Evolutionary conservation across 2,888 invertebrate genomes (phyloP), one percentile per base, ranked within the genome.

Genomic region (Agonopterix subpropinquella): DNA sequence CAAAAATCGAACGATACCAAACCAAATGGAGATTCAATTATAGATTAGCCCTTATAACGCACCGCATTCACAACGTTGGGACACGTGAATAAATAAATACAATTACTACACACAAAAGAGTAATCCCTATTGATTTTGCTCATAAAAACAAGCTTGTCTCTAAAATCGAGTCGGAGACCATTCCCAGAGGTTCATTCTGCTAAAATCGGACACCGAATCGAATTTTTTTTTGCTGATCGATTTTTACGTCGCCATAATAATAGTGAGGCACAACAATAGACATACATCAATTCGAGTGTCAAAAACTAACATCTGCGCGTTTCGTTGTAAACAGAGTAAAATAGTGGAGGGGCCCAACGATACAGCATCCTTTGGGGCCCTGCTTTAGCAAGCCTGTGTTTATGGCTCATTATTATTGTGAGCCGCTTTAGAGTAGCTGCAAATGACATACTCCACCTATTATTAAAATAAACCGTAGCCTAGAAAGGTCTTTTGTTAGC

Each of bases 261-360:
- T 76, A 70, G 75, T 57, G 57, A 59, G 63, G 66, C 62, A 61
- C 60, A 86, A 86, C 85, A 87, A 88, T 72, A 70, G 79, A 73
- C 72, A 77, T 82, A 85, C 87, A 88, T 88, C 86, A 87, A 88
- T 85, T 82, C 76, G 62, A 84, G 87, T 87, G 88, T 88, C 88
- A 88, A 87, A 88, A 87, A 87, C 86, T 86, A 86, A 85, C 88
- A 88, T 88, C 88, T 88, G 87, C 87, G 81, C 82, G 72, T 73
- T 72, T 72, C 79, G 78, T 76, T 80, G 79, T 82, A 84, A 84
- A 85, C 82, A 84, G 65, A 69, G 74, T 70, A 68, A 76, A 81
- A 79, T 73, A 77, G 75, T 66, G 57, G 66, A 73, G 74, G 85
- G 81, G 80, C 69, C 71, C 58, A 63, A 55, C 18, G 18, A 28